A percentile compares a stretch with the other conserved stretches of the same genome.
These are phyloP conservation scores for Bombus vancouverensis DNA, from an alignment of 1,140 invertebrate species.

Conservation along the genomic window DNA sequence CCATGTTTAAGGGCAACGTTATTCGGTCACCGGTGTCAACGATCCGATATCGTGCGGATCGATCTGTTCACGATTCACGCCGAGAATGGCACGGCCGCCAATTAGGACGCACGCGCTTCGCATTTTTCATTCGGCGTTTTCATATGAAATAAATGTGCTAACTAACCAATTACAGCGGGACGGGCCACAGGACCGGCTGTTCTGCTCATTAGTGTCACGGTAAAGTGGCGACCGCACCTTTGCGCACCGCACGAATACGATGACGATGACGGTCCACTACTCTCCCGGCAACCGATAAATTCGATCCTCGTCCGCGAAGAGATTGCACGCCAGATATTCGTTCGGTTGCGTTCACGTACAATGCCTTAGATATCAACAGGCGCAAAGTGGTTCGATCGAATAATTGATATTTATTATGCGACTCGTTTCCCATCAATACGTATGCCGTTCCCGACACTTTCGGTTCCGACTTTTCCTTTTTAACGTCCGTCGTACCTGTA, in stretches of 20 bases:
- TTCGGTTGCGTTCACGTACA: background rate
- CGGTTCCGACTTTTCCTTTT: background rate
- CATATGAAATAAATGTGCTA: constrained; percentile 70
- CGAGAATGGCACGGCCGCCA: constrained; percentile 52
- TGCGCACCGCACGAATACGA: constrained; percentile 31
- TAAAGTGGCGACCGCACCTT: constrained; percentile 62
- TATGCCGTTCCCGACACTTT: no score
- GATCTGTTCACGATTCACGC: constrained; percentile 55
- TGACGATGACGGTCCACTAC: constrained; percentile 55
- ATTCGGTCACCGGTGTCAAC: constrained; percentile 61
- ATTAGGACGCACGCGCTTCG: constrained; percentile 69
- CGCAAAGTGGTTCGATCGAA: background rate
- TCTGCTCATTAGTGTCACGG: constrained; percentile 65
- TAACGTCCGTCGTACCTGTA: background rate
- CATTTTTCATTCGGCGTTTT: constrained; percentile 61
- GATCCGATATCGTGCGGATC: constrained; percentile 61
- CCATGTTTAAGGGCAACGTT: constrained; percentile 53
- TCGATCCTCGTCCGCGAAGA: background rate
- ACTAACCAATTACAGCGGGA: constrained; percentile 68
- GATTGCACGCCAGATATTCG: constrained; percentile 4
- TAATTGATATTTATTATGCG: background rate
- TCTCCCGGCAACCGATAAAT: constrained; percentile 10
- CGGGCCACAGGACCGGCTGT: constrained; percentile 43
- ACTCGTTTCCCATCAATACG: background rate
- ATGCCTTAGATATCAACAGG: background rate